phyloP scores from a whole-genome alignment of 2,888 invertebrate species.

The Liodrosophila aerea region DNA sequence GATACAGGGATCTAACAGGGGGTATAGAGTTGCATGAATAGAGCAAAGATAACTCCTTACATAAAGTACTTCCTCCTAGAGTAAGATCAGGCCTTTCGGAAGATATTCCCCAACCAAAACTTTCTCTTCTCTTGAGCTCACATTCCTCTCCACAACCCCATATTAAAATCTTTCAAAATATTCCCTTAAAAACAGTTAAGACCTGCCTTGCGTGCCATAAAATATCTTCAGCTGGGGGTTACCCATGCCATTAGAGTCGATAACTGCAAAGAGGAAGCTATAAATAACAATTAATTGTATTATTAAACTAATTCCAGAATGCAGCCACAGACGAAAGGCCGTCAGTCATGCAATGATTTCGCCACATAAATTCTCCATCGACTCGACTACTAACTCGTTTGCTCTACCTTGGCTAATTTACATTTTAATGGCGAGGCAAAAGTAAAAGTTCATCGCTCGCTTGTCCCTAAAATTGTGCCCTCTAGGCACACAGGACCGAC shows the following conservation, averaged over 20 bases:
- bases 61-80: no score
- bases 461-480: constrained; percentile 67
- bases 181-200: constrained; percentile 42
- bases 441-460: constrained; percentile 62
- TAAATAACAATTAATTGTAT: constrained; percentile 77
- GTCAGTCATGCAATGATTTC: constrained; percentile 70
- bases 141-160: background rate
- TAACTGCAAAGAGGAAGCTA: constrained; percentile 69
- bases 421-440: constrained; percentile 55
- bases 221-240: constrained; percentile 46
- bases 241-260: constrained; percentile 23
- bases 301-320: constrained; percentile 74
- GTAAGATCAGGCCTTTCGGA: no score
- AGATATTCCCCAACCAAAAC: no score
- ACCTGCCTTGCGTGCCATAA: constrained; percentile 61
- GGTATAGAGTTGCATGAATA: no score
- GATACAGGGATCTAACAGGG: no score
- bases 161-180: constrained; percentile 39
- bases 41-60: no score
- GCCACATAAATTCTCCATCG: constrained; percentile 1
- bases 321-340: constrained; percentile 61
- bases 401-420: constrained; percentile 58
- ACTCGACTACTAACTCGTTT: background rate
- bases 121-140: no score
- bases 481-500: constrained; percentile 17